Percentiles rank a stretch among this genome's conserved stretches.
These are phyloP conservation scores for Distichodus sexfasciatus DNA, from an alignment of 2,797 vertebrate species.

Conservation along the genomic window DNA sequence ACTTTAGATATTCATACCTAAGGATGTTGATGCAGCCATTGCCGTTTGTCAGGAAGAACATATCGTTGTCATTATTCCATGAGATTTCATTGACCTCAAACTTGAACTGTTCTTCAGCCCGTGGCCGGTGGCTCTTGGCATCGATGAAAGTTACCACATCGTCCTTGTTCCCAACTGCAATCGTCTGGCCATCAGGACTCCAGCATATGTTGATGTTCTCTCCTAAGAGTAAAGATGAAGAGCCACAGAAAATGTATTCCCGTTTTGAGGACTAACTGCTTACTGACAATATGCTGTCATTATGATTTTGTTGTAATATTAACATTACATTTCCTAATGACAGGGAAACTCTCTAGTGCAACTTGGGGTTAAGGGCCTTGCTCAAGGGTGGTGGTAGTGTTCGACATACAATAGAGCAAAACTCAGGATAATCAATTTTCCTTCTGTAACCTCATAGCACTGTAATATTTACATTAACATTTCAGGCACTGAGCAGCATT, in stretches of 20 bases:
- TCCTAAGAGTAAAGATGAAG: conserved; percentile 64
- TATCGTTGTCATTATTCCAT: conserved; percentile 98
- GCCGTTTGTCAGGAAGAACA: conserved; percentile 98
- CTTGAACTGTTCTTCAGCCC: conserved; percentile 96
- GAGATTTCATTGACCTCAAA: conserved; percentile 99
- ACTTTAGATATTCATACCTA: conserved; percentile 81
- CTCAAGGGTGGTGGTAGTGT: too few relatives aligned
- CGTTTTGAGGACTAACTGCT: background rate
- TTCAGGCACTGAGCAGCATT: too few relatives aligned
- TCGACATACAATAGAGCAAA: too few relatives aligned
- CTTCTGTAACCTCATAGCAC: too few relatives aligned
- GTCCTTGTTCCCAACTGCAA: conserved; percentile 97
- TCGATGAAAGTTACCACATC: conserved; percentile 98
- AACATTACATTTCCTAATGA: too few relatives aligned
- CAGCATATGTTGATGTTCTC: conserved; percentile 99
- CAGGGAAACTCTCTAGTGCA: too few relatives aligned
- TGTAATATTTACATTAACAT: too few relatives aligned
- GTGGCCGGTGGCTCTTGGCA: conserved; percentile 89
- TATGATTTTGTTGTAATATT: too few relatives aligned
- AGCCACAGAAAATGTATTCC: background rate
- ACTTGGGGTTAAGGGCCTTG: too few relatives aligned
- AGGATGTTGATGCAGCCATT: conserved; percentile 97
- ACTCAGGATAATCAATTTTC: too few relatives aligned
- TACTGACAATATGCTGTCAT: too few relatives aligned
- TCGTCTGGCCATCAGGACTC: conserved; percentile 98